Percentiles rank a stretch among this genome's conserved stretches.
These are phyloP conservation scores for Strigamia maritima DNA, from an alignment of 2,888 invertebrate genomes.

Conservation along the genomic window DNA sequence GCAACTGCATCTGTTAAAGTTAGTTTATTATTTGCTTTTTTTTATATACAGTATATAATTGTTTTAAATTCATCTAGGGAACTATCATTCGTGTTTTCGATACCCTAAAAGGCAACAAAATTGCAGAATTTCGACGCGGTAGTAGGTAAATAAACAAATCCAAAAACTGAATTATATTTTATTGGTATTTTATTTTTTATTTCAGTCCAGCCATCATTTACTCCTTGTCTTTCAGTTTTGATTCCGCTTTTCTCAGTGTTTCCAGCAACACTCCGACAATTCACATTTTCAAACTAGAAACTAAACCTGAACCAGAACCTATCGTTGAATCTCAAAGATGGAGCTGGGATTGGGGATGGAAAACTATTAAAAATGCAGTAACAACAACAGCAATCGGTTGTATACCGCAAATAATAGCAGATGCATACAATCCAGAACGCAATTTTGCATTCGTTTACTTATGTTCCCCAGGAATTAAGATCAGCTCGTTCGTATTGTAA, in stretches of 20 bases:
- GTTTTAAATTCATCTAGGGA: conserved; percentile 63
- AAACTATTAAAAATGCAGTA: conserved; percentile 80
- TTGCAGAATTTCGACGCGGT: conserved; percentile 94
- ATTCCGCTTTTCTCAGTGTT: conserved; percentile 83
- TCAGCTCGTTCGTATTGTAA: conserved; percentile 81
- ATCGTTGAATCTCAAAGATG: conserved; percentile 55
- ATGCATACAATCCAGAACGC: conserved; percentile 92
- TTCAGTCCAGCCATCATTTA: conserved; percentile 81
- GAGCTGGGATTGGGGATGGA: no score
- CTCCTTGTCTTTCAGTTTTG: conserved; percentile 89
- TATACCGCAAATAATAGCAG: no score
- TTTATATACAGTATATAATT: no score
- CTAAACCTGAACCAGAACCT: conserved; percentile 69
- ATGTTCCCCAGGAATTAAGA: conserved; percentile 77
- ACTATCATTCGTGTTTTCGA: conserved; percentile 96
- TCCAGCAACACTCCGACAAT: conserved; percentile 97
- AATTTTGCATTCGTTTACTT: conserved; percentile 92
- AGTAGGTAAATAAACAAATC: conserved; percentile 61
- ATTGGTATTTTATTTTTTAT: no score
- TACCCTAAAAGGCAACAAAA: conserved; percentile 75
- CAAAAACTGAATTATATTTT: no score
- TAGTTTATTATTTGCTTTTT: no score
- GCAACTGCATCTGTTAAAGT: conserved; percentile 58
- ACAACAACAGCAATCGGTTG: conserved; percentile 87
- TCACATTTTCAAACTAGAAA: conserved; percentile 78